These are phyloP conservation scores for Alexandromys fortis DNA, from an alignment of 2,113 vertebrate species.

Conservation along the genomic window DNA sequence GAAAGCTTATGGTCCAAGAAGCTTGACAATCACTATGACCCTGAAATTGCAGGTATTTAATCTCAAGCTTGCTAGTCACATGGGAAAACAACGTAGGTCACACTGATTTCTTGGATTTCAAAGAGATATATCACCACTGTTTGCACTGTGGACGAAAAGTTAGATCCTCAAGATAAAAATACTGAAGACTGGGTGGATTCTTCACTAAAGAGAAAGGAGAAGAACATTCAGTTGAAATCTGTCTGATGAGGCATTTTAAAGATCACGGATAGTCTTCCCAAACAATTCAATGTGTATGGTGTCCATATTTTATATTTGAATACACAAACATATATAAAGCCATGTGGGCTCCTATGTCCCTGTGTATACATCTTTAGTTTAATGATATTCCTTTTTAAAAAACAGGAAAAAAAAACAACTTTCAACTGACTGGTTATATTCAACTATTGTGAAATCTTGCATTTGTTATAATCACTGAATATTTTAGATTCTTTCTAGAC, in stretches of 20 bases:
- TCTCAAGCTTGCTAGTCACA: conserved; percentile 5
- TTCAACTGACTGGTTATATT: not conserved
- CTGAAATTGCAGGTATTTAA: not conserved
- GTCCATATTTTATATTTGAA: not conserved
- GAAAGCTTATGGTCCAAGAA: not conserved
- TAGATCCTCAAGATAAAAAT: conserved; percentile 11
- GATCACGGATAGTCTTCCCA: not conserved
- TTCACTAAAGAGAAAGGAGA: not conserved
- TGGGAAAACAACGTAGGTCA: not conserved
- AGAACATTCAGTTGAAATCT: not conserved
- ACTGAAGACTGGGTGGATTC: not conserved
- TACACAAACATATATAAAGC: not conserved
- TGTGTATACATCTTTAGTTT: conserved; percentile 27
- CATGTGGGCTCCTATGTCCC: not conserved
- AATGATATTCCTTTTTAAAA: conserved; percentile 45
- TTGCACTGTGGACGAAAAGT: not conserved
- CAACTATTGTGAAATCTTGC: conserved; percentile 52
- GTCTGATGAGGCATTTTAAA: conserved; percentile 36
- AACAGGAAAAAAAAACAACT: not conserved
- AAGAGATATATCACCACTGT: not conserved
- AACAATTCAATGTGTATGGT: not conserved
- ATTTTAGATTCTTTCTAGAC: conserved; percentile 15
- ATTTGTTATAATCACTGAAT: conserved; percentile 54
- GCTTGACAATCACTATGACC: not conserved
- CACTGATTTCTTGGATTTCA: not conserved